Percentiles rank a stretch among this genome's conserved stretches.
Conservation (phyloP, 1,140 invertebrate species). For the Melipona quadrifasciata region DNA sequence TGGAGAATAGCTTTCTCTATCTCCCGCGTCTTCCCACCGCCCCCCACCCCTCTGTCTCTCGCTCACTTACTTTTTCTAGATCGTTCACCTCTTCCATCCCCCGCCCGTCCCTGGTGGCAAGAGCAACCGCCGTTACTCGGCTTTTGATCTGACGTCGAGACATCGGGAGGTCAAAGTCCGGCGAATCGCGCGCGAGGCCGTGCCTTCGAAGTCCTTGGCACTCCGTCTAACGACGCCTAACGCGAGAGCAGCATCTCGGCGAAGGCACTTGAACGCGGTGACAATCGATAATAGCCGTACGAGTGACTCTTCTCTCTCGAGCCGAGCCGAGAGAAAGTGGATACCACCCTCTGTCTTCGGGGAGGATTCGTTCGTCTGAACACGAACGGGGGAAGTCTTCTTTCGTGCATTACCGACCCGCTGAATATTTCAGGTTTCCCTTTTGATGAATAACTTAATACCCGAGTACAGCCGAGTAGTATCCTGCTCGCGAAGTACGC, state of each 20-base stretch:
- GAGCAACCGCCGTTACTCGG: background rate
- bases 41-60: conserved; percentile 12
- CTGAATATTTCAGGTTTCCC: background rate
- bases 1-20: conserved; percentile 62
- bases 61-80: conserved; percentile 27
- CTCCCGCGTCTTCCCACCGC: background rate
- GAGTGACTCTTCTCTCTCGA: conserved; percentile 27
- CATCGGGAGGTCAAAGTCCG: conserved; percentile 34
- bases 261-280: conserved; percentile 27
- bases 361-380: background rate
- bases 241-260: conserved; percentile 5
- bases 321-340: conserved; percentile 26
- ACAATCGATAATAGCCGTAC: conserved; percentile 38
- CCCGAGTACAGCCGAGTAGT: too few relatives aligned
- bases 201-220: background rate
- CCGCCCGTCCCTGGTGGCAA: background rate
- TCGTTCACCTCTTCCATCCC: conserved; percentile 33
- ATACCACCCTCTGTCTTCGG: conserved; percentile 13
- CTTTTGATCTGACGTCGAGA: conserved; percentile 11
- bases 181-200: background rate
- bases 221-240: conserved; percentile 6
- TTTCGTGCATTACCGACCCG: background rate
- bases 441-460: background rate
- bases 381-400: background rate
- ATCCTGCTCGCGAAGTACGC: background rate